Base-by-base conservation (phyloP, 2,888 invertebrate genomes). In the Cephus runcator region DNA sequence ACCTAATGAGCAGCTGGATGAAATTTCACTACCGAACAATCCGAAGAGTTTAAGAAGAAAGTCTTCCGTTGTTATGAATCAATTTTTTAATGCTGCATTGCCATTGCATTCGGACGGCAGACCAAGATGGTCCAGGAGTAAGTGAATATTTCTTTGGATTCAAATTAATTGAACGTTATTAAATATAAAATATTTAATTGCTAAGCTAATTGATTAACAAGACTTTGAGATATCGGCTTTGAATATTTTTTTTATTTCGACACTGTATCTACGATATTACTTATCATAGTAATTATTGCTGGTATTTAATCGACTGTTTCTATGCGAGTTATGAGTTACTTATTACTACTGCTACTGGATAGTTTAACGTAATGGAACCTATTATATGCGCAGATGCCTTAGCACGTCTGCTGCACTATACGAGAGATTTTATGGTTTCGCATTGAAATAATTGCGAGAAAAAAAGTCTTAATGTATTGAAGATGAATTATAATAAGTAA, bases 31-130 rank as follows among this genome's bases (percentile, higher is more conserved):
- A 83, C 80, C 79, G 88, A 82, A 56, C 79, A 85, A 85, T 80
- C 73, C 89, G 84, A 81, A 89, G 89, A 89, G 91, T 88, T 81
- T 90, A 88, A 77, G 91, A 87, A 88, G 91, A 90, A 84, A 93
- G 87, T 90, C 92, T 80, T 82, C 92, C 86, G 81, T 91, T 87
- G 88, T 92, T 85, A 87, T 91, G 73, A 91, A 91, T 84, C 90
- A 92, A 80, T 92, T 93, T 80, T 90, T 93, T 84, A 92, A 92
- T 84, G 91, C 92, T 73, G 92, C 93, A 80, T 89, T 93, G 76
- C 92, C 92, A 76, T 89, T 92, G 73, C 90, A 92, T 69, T 85
- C 89, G 3, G 87, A 89, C 69, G 92, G 91, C 33, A 88, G 90
- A 78, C 87, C 91, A 34, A 88, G 89, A 75, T 91, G 91, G 83